Evolutionary conservation across 2,888 invertebrate species (phyloP), one percentile per base, ranked within the genome.

Genomic region (Macrosiphum euphorbiae): DNA sequence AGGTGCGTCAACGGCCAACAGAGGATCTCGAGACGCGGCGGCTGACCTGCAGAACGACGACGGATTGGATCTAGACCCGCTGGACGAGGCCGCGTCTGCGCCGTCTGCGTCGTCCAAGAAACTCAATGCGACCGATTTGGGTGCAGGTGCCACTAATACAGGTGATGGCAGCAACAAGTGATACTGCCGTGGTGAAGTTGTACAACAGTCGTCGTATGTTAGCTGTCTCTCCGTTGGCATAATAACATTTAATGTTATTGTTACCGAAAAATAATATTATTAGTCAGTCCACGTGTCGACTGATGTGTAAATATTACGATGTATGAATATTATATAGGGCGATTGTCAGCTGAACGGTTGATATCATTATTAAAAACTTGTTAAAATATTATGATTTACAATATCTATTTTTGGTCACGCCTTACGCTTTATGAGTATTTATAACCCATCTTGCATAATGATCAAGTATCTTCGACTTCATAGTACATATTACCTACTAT

Each of bases 21-120:
- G 91, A 50, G 91, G 91, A 41, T 92, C 92, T 1, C 61, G 87
- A 20, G 88, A 92, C 58, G 67, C 92, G 10, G 88, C 50, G 50
- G 88, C 61, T 35, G 50, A 84, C 41, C 35, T 78, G 35, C n/a
- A 55, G 16, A 55, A 8, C 41, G 86, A 84, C 47, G 85, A 86
- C 61, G 86, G 87, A 61, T 61, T 92, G 50, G 92, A 92, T 16
- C 8, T 28, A 26, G 86, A 92, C 61, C 61, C 92, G 67, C 58
- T 92, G 50, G 90, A 90, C 78, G 90, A 78, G 5, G 78, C 78
- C 13, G 67, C 78, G 67, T 67, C 67, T 11, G 20, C 90, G 47
- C n/a, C 47, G 20, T 24, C 90, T 10, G 90, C 35, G 35, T 47
- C 52, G 41, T 8, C 90, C 20, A 35, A 52, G 35, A 78, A 67